phyloP scores from a whole-genome alignment of 2,113 vertebrate species.

The Tringa solitaria region DNA sequence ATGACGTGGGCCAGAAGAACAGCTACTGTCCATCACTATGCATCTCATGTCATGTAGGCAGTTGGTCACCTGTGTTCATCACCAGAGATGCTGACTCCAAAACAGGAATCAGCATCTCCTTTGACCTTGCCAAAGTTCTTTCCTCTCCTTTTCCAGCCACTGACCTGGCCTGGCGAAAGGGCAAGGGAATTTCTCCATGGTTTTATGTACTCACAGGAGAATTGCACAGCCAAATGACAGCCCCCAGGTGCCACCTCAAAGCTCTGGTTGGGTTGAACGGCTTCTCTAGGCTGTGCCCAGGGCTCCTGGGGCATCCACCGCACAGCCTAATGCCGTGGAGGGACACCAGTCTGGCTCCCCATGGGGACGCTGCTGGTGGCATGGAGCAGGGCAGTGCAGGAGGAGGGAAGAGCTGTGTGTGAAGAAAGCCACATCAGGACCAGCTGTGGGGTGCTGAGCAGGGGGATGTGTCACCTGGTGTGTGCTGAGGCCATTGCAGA shows the following conservation, averaged over 20 bases:
- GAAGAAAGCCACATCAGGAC: neutral
- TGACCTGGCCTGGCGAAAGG: neutral
- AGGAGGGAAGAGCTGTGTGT: neutral
- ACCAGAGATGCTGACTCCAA: neutral
- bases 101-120: neutral
- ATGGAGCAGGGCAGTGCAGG: fast-evolving
- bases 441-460: neutral
- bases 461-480: fast-evolving
- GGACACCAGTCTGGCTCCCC: neutral
- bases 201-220: neutral
- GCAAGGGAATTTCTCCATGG: neutral
- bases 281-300: neutral
- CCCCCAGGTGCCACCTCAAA: neutral
- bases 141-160: neutral
- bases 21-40: neutral
- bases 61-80: neutral
- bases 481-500: neutral
- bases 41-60: neutral
- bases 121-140: neutral
- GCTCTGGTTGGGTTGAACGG: neutral
- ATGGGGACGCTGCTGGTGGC: neutral
- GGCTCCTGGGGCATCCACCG: fast-evolving
- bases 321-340: fast-evolving
- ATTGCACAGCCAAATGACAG: neutral
- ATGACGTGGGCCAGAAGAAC: neutral